These are phyloP conservation scores for Prolemur simus DNA, from an alignment of 2,113 vertebrate genomes.

Conservation along the genomic window DNA sequence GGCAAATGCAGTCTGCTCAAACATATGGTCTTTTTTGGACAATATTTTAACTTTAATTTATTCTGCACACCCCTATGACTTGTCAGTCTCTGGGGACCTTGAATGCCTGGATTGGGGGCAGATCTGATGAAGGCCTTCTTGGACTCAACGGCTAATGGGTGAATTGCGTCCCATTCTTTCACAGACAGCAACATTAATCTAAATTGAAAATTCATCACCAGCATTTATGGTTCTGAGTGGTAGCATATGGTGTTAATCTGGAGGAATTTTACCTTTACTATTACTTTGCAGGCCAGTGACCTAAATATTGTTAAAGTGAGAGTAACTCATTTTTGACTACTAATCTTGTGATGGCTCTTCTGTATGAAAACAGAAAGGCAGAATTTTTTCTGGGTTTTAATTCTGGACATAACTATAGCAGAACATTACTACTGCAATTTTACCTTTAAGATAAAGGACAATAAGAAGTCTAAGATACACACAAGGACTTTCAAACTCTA, in stretches of 20 bases:
- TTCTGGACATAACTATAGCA: not conserved
- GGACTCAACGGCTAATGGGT: not conserved
- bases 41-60: conserved; percentile 75
- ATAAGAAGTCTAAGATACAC: not conserved
- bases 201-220: not conserved
- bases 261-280: not conserved
- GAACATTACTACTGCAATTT: not conserved
- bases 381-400: not conserved
- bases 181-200: conserved; percentile 38
- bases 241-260: conserved; percentile 45
- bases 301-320: not conserved
- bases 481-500: not conserved
- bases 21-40: conserved; percentile 73
- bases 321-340: not conserved
- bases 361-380: not conserved
- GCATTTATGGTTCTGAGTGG: not conserved
- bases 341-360: not conserved
- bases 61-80: conserved; percentile 57
- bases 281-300: not conserved
- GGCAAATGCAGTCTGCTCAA: conserved; percentile 63
- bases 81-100: conserved; percentile 51
- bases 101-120: conserved; percentile 27
- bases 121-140: conserved; percentile 20
- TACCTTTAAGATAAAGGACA: not conserved
- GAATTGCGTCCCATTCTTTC: conserved; percentile 7